Base-by-base conservation (phyloP, 1,140 invertebrate genomes). In the Bombus polaris region DNA sequence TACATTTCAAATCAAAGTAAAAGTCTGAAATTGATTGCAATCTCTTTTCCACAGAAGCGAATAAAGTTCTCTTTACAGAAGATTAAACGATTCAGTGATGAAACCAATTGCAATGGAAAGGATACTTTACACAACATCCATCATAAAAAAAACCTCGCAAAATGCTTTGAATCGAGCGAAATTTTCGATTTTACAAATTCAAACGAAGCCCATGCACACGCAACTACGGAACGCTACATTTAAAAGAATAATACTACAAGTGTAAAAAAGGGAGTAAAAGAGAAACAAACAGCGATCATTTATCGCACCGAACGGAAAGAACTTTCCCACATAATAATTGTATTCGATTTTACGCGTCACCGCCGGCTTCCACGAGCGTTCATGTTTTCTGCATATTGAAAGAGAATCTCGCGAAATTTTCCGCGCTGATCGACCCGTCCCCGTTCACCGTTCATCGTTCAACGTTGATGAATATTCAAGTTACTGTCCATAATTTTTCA, bases 401-500 rank as follows among this genome's bases (percentile, higher is more conserved):
- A 47, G 42, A 75, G 42, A 28, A n/a, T 3, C 57, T 13, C 25
- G 81, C 28, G 32, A 83, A 76, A 83, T 68, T 44, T 68, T 13
- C 28, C 59, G 1, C 12, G 28, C 42, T 13, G 39, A 73, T 62
- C 71, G 32, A 53, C 59, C 2, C 59, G 10, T 42, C 25, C 32
- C 47, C 15, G 28, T 62, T 62, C 28, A 5, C 28, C 18, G 47
- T 53, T 53, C 47, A 53, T 22, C 47, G 47, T 53, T 53, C 18
- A 53, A 6, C 18, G 18, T 18, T 10, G 74, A 83, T 83, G 73
- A 83, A 83, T 83, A 83, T 77, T 83, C 81, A 83, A 70, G 44
- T 53, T 37, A 77, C 18, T 32, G 44, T 66, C 73, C 44, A 77
- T 83, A 77, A 83, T 77, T 83, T 83, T 83, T 83, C 73, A 77